Evolutionary conservation across 2,113 vertebrate genomes (phyloP), one percentile per base, ranked within the genome.

Genomic region (Macrotis lagotis): DNA sequence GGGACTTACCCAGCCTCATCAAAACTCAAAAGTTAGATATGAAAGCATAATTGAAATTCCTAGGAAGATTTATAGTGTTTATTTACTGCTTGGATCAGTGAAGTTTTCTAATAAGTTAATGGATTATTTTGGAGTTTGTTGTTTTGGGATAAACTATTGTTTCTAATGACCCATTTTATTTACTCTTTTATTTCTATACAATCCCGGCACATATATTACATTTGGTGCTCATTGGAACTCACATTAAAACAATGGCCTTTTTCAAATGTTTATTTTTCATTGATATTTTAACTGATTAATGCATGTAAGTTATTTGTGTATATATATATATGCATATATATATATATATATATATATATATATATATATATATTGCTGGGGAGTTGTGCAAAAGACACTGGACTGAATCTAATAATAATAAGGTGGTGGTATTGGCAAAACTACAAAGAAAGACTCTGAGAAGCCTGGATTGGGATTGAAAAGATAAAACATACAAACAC

Each of bases 401-500:
- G 89, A 59, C 48, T 93, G 28, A 95, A 49, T 66, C 31, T 66
- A 37, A 93, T 12, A 55, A 12, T 44, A 83, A 89, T 51, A 0
- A 95, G 12, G 89, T 3, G 48, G 3, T 55, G n/a, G 93, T 88
- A 55, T 10, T 50, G 31, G 10, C 66, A 95, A 92, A 92, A 51
- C 28, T 83, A 51, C 25, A 44, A 0, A 8, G 90, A 25, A n/a
- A 0, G 2, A 44, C 3, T 8, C 0, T 12, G 90, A 51, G 52
- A 16, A 48, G 1, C 0, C 48, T n/a, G 48, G 90, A 95, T 90
- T 53, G 50, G 19, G 44, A 0, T 88, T 25, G 24, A 91, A 37
- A 51, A 24, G 93, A 89, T 0, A 37, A 89, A 47, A 55, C 12
- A 22, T 89, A 88, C 89, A 96, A 97, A 91, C 92, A 95, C 95